Evolutionary conservation across 2,888 invertebrate genomes (phyloP).

Genomic region (Cotesia congregata): DNA sequence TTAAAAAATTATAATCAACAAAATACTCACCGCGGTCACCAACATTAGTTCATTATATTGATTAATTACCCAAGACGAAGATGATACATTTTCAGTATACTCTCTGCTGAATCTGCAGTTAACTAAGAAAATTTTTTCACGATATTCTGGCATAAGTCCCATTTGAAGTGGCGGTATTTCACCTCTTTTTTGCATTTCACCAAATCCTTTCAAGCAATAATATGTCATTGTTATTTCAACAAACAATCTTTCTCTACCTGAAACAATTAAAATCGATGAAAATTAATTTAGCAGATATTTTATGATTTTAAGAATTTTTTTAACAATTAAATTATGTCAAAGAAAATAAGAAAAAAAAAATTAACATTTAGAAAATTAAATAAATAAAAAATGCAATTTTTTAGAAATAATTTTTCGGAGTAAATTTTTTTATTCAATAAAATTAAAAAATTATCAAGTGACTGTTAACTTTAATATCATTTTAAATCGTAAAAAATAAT

Average conservation of each 20-base stretch:
- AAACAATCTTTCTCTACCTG: slow-evolving; percentile 60
- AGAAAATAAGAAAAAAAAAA: too few species aligned
- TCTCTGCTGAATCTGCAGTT: slow-evolving; percentile 71
- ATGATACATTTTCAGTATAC: slow-evolving; percentile 69
- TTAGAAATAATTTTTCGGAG: not conserved
- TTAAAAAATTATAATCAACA: not conserved
- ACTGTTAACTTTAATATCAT: too few species aligned
- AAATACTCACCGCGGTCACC: not conserved
- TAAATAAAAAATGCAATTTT: not conserved
- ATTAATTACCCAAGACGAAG: slow-evolving; percentile 71
- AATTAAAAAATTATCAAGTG: not conserved
- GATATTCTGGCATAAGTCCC: slow-evolving; percentile 49
- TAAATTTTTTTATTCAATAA: not conserved
- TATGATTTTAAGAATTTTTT: too few species aligned
- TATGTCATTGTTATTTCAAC: slow-evolving; percentile 71
- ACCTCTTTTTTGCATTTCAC: slow-evolving; percentile 42
- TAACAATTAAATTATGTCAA: too few species aligned
- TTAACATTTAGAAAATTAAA: too few species aligned
- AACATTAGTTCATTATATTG: slow-evolving; percentile 70
- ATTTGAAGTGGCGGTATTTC: slow-evolving; percentile 41
- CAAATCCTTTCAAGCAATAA: slow-evolving; percentile 63
- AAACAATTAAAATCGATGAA: slow-evolving; percentile 10
- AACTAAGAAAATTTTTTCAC: slow-evolving; percentile 54
- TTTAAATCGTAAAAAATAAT: not conserved
- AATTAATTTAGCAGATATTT: not conserved